These are phyloP conservation scores for Scyliorhinus canicula DNA, from an alignment of 2,797 vertebrate genomes.

Conservation along the genomic window DNA sequence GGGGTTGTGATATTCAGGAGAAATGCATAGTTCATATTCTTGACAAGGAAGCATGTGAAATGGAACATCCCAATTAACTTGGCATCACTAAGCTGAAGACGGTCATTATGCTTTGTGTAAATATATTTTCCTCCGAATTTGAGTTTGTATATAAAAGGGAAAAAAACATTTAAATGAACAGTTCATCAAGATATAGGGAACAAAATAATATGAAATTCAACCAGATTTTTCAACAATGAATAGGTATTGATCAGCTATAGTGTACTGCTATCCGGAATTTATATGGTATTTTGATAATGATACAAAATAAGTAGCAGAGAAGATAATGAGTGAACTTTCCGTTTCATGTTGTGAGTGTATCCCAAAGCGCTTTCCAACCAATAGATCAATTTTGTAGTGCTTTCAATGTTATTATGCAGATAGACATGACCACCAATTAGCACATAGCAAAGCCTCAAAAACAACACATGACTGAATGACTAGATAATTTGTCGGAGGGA, in stretches of 20 bases:
- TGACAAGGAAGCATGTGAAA: background rate
- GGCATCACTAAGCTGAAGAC: background rate
- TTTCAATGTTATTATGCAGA: background rate
- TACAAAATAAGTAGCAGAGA: background rate
- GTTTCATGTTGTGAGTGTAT: background rate
- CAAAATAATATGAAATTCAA: background rate
- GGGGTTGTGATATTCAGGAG: background rate
- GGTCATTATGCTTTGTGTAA: background rate
- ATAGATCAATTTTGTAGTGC: background rate
- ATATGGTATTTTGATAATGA: background rate
- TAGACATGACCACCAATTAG: background rate
- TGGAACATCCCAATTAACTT: background rate
- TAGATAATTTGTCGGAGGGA: background rate
- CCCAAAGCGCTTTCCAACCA: background rate
- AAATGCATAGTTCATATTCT: background rate
- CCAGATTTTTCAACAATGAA: background rate
- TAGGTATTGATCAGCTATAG: background rate
- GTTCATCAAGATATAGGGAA: background rate
- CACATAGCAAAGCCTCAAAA: background rate
- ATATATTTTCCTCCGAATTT: background rate
- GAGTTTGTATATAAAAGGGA: background rate
- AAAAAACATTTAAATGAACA: background rate
- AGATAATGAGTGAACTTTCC: background rate
- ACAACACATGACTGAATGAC: background rate
- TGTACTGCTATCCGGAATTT: background rate